Evolutionary conservation across 2,113 vertebrate species (phyloP).

Genomic region (Erpornis zantholeuca): DNA sequence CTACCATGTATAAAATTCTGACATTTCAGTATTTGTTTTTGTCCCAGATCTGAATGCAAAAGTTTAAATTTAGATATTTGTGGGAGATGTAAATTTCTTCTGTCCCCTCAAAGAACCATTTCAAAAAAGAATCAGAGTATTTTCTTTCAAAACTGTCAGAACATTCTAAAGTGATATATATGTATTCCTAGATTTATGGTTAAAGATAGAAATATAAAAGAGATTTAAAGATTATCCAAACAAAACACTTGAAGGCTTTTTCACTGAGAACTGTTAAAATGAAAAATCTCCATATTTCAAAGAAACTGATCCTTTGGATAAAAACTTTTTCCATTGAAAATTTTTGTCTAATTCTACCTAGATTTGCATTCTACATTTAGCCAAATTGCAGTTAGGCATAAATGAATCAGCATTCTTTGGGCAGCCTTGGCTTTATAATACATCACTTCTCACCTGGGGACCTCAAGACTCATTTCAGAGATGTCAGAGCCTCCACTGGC

Average conservation of each 20-base stretch:
- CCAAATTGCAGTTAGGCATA: not conserved
- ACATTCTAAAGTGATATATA: not conserved
- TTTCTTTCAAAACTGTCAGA: slow-evolving; percentile 35
- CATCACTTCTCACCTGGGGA: not conserved
- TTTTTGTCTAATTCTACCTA: not conserved
- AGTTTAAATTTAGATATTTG: slow-evolving; percentile 45
- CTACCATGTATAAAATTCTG: not conserved
- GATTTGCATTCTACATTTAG: not conserved
- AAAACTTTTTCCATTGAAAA: not conserved
- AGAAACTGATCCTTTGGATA: not conserved
- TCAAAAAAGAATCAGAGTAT: not conserved
- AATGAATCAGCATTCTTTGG: not conserved
- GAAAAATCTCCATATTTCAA: not conserved
- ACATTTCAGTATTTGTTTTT: slow-evolving; percentile 35
- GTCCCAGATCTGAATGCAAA: slow-evolving; percentile 18
- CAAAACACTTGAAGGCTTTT: not conserved
- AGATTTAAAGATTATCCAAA: slow-evolving; percentile 13
- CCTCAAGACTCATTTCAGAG: not conserved
- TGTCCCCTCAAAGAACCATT: slow-evolving; percentile 5
- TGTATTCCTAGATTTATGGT: not conserved
- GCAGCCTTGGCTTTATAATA: not conserved
- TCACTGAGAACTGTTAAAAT: not conserved
- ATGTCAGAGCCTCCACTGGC: not conserved
- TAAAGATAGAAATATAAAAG: slow-evolving; percentile 7
- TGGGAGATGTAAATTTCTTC: slow-evolving; percentile 43